phyloP scores from a whole-genome alignment of 2,888 invertebrate genomes.

The Orgyia antiqua region DNA sequence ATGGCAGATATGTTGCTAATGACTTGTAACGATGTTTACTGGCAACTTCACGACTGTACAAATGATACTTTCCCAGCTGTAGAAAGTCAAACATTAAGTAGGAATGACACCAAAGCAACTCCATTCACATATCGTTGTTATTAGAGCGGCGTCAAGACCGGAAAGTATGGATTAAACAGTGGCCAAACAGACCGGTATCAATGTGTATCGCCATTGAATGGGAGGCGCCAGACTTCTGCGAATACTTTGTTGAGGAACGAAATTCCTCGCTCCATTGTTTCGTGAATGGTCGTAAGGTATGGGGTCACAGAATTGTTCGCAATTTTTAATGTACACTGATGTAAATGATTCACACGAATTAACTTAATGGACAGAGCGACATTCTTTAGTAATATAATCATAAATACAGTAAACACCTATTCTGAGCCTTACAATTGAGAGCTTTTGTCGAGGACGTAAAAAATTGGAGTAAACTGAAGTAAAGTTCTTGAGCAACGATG shows the following conservation, averaged over 20 bases:
- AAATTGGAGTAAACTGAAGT: no score
- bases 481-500: no score
- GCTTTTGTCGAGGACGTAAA: no score
- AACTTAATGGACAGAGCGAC: no score
- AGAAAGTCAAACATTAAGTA: conserved; percentile 69
- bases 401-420: no score
- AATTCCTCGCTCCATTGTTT: conserved; percentile 63
- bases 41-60: conserved; percentile 45
- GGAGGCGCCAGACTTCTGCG: conserved; percentile 48
- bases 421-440: no score
- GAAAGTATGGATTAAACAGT: conserved; percentile 61
- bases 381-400: no score
- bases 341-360: no score
- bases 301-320: conserved; percentile 28
- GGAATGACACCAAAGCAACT: conserved; percentile 48
- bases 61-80: conserved; percentile 66
- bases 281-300: conserved; percentile 33
- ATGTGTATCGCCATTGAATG: conserved; percentile 46
- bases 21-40: conserved; percentile 49
- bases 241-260: conserved; percentile 52
- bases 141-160: conserved; percentile 56
- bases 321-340: conserved; percentile 14
- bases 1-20: conserved; percentile 55
- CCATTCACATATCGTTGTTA: conserved; percentile 59
- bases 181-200: conserved; percentile 49